Conservation (phyloP, 1,140 invertebrate genomes). For the Dreissena rostriformis region DNA sequence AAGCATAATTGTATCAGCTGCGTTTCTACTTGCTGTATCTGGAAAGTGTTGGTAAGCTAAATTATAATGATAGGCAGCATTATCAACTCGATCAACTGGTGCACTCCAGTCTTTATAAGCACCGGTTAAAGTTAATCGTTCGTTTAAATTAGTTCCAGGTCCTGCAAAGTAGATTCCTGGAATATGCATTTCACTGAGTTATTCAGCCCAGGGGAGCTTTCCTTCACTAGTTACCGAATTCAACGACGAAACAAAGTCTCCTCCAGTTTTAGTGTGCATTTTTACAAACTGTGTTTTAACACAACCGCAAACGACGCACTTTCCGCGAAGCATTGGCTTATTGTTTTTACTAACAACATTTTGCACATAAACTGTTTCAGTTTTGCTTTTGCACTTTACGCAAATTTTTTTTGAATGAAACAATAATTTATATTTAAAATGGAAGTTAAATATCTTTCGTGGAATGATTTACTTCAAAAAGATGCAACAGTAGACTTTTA, state of each 20-base stretch:
- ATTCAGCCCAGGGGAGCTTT: background rate
- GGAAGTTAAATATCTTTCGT: background rate
- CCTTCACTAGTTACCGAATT: background rate
- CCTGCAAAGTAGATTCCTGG: background rate
- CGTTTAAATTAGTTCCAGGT: background rate
- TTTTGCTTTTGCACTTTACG: background rate
- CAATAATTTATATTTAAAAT: no score
- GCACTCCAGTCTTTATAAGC: background rate
- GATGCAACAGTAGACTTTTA: background rate
- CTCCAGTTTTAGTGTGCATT: background rate
- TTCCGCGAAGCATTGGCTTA: background rate
- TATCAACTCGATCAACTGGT: background rate
- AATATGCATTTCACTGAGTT: background rate
- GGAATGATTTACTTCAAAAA: background rate
- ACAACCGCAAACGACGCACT: background rate
- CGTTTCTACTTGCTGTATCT: background rate
- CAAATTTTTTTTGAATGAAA: no score
- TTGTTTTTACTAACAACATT: background rate
- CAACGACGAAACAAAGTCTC: background rate
- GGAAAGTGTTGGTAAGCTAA: background rate
- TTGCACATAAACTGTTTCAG: background rate
- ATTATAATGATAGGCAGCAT: background rate
- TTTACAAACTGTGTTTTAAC: background rate
- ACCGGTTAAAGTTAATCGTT: background rate
- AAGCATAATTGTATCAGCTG: background rate